Base-by-base conservation (phyloP, 2,113 vertebrate species). In the Clarias batrachus region DNA sequence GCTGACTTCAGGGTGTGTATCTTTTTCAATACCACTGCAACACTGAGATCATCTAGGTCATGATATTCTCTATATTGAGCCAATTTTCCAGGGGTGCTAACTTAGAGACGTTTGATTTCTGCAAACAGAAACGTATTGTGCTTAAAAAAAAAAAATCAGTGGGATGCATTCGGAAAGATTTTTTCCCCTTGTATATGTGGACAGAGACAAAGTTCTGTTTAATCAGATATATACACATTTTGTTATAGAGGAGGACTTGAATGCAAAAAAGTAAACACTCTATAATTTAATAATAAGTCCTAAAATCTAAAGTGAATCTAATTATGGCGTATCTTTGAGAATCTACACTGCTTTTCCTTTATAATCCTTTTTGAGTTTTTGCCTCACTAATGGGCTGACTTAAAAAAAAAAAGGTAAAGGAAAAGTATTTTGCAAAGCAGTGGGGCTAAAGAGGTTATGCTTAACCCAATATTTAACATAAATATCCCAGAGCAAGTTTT, bases 401-500 rank as follows among this genome's bases (percentile, higher is more conserved):
- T 96, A 6, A 52, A 30, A 25, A 73, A 57, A 68, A 84, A 81
- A 81, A 16, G 23, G 59, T 68, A 68, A 70, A 74, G 56, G 60
- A 37, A 95, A 78, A 73, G 41, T 95, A 93, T 96, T 96, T 96
- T 96, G 93, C 95, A 95, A 95, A 95, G 96, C 96, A 94, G 92
- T 90, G 88, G 92, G 92, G 90, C 95, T 96, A 96, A 96, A 93
- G 95, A 95, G 95, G 96, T 96, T 97, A 96, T 94, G 93, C 95
- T 96, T 97, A 96, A 96, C 96, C 96, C 95, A 95, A 96, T 96
- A 96, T 96, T 95, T 96, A 96, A 96, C 95, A 94, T 94, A 96
- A 97, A 97, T 95, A 97, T 95, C 96, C 95, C 93, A 90, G 90
- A 94, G 96, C 82, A 60, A 93, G 93, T 90, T 68, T 80, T 56